These are phyloP conservation scores for Orchesella cincta DNA, from an alignment of 1,140 invertebrate species.

Conservation along the genomic window DNA sequence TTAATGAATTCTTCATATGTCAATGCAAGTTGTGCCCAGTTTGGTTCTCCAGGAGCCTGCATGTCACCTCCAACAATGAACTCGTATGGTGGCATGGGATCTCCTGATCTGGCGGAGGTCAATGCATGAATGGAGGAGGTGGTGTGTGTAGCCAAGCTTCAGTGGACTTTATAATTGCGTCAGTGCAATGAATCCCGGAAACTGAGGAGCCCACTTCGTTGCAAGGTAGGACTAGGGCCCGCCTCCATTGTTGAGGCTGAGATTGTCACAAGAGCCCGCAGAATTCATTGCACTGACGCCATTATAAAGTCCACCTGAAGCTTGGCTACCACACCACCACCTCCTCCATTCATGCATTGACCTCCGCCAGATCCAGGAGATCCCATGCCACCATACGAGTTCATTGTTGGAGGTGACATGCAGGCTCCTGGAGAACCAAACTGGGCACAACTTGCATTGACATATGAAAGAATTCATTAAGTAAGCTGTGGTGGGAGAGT, in stretches of 20 bases:
- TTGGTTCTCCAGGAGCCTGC: constrained; percentile 39
- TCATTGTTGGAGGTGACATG: constrained; percentile 46
- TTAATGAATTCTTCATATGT: constrained; percentile 39
- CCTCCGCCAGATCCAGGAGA: constrained; percentile 39
- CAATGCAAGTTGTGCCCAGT: constrained; percentile 45
- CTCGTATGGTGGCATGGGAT: constrained; percentile 37
- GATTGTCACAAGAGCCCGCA: constrained; percentile 50
- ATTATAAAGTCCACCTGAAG: constrained; percentile 7
- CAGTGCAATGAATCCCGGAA: constrained; percentile 56
- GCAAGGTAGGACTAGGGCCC: constrained; percentile 46
- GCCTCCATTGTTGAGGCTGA: constrained; percentile 43
- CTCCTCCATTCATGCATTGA: constrained; percentile 43
- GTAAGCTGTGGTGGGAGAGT: constrained; percentile 44
- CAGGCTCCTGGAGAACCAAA: constrained; percentile 41
- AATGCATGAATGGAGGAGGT: constrained; percentile 39
- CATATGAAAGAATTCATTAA: constrained; percentile 39
- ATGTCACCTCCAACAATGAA: constrained; percentile 46
- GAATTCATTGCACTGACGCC: constrained; percentile 28
- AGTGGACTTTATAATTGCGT: constrained; percentile 12
- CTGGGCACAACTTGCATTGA: constrained; percentile 44
- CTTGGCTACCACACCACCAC: constrained; percentile 7
- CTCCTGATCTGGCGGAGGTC: constrained; percentile 36
- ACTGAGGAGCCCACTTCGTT: constrained; percentile 16
- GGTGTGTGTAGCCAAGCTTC: background rate
- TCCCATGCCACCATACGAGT: constrained; percentile 35